These are phyloP conservation scores for Lipotes vexillifer DNA, from an alignment of 2,113 vertebrate species.

Conservation along the genomic window DNA sequence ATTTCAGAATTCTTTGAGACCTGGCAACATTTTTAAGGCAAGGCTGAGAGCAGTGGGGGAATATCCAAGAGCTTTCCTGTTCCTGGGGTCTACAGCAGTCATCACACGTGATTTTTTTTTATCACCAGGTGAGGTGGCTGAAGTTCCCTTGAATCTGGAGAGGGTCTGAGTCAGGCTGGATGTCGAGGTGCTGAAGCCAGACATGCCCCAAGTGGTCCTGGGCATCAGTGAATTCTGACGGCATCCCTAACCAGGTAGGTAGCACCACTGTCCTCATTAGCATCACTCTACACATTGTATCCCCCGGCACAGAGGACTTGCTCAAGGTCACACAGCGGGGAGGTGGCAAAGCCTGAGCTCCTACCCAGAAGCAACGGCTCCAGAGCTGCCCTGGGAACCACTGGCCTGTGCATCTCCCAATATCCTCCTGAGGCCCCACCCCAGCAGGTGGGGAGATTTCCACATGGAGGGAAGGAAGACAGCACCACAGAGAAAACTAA, in stretches of 20 bases:
- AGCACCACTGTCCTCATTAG: rapidly evolving
- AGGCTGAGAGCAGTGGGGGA: not conserved
- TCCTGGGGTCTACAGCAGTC: rapidly evolving
- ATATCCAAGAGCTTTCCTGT: not conserved
- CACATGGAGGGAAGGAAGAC: not conserved
- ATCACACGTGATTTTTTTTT: not conserved
- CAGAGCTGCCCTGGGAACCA: not conserved
- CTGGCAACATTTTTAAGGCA: not conserved
- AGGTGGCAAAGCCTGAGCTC: not conserved
- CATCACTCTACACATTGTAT: not conserved
- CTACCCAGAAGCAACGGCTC: not conserved
- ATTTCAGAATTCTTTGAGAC: not conserved
- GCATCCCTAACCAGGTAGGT: rapidly evolving
- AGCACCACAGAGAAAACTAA: not conserved
- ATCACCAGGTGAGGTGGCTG: rapidly evolving
- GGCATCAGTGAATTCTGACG: not conserved
- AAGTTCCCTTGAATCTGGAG: not conserved
- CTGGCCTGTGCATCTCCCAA: not conserved
- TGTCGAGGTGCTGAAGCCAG: rapidly evolving
- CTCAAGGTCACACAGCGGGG: not conserved
- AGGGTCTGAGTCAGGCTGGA: not conserved
- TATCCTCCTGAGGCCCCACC: not conserved
- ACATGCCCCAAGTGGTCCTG: not conserved
- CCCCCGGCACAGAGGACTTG: not conserved
- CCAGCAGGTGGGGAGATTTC: not conserved